phyloP scores from a whole-genome alignment of 2,113 vertebrate species.

The Ranitomeya imitator region DNA sequence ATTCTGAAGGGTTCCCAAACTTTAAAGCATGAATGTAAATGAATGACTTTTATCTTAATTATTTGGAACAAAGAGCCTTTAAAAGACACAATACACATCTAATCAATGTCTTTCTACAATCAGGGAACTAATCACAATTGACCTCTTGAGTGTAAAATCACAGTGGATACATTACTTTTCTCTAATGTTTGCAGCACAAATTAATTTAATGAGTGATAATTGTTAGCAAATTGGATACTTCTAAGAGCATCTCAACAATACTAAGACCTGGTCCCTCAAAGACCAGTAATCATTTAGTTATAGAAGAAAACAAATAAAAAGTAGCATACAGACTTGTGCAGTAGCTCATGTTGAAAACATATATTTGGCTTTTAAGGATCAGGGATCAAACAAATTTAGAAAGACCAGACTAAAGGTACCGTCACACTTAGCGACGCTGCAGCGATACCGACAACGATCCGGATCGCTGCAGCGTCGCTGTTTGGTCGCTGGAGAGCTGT shows the following conservation, averaged over 20 bases:
- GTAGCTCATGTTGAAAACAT: slow-evolving; percentile 72
- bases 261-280: slow-evolving; percentile 67
- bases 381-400: no score
- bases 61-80: not conserved
- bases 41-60: not conserved
- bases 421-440: no score
- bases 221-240: slow-evolving; percentile 87
- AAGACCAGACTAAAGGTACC: no score
- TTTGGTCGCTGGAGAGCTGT: not conserved
- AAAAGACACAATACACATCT: not conserved
- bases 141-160: slow-evolving; percentile 55
- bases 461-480: slow-evolving; percentile 39
- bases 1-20: no score
- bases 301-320: slow-evolving; percentile 78
- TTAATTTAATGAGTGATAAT: slow-evolving; percentile 84
- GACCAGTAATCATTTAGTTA: slow-evolving; percentile 79
- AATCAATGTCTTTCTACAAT: not conserved
- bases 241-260: slow-evolving; percentile 70
- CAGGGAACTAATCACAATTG: not conserved
- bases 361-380: no score
- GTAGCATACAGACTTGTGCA: slow-evolving; percentile 83
- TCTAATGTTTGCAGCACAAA: slow-evolving; percentile 74
- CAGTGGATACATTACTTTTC: slow-evolving; percentile 68
- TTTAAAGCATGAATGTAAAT: not conserved
- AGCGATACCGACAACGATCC: no score